A percentile compares a stretch with the other conserved stretches of the same genome.
These are phyloP conservation scores for Sebastes diploproa DNA, from an alignment of 2,797 vertebrate species.

Conservation along the genomic window DNA sequence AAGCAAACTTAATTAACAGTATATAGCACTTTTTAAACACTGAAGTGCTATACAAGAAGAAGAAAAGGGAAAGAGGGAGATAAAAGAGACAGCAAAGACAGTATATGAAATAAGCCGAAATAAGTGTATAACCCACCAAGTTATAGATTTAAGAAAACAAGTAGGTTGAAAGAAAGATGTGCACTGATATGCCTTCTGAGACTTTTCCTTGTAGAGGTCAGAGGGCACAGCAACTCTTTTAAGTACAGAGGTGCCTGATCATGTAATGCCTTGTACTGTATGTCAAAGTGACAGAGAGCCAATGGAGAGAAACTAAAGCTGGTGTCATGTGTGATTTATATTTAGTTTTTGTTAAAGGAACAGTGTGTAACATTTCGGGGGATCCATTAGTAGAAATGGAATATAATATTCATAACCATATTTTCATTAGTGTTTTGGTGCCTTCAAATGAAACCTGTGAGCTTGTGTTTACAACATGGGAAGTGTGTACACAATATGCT, in stretches of 20 bases:
- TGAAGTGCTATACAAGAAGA: background rate
- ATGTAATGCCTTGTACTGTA: background rate
- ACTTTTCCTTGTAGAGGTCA: background rate
- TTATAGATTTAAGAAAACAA: background rate
- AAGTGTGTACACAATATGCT: too few species aligned
- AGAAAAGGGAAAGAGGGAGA: background rate
- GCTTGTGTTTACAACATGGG: too few species aligned
- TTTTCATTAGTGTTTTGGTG: too few species aligned
- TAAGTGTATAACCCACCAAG: background rate
- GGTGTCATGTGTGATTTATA: background rate
- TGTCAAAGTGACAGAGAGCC: background rate
- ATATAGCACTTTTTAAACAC: background rate
- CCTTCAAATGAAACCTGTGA: too few species aligned
- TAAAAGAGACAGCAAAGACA: background rate
- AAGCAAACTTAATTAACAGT: background rate
- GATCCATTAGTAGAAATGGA: too few species aligned
- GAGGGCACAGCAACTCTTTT: background rate
- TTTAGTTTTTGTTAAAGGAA: background rate
- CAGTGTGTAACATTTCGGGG: too few species aligned
- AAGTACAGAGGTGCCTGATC: background rate
- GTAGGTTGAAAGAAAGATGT: background rate
- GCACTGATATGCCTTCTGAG: constrained; percentile 32
- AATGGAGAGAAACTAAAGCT: background rate
- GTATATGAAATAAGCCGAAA: background rate
- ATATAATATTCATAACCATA: too few species aligned